Conservation (phyloP, 1,140 invertebrate species). For the Oryctes rhinoceros region DNA sequence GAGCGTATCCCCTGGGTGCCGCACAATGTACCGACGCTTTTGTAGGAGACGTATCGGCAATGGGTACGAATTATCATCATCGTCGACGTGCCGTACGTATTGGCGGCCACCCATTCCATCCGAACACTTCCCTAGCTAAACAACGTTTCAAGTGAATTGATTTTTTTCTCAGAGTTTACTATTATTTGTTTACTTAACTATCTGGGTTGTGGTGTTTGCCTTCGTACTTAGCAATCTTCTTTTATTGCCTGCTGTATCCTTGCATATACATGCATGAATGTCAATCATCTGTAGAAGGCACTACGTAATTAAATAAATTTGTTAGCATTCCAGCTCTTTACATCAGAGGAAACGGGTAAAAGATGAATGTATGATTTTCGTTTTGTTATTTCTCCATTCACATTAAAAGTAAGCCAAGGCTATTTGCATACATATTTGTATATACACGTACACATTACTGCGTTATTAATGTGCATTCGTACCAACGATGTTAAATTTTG, state of each 20-base stretch:
- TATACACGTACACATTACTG: no score
- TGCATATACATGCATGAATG: neutral
- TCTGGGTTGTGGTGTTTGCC: neutral
- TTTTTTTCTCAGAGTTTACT: neutral
- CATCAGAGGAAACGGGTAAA: no score
- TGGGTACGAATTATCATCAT: constrained; percentile 33
- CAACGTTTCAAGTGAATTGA: constrained; percentile 22
- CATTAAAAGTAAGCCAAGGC: no score
- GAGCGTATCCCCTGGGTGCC: constrained; percentile 46
- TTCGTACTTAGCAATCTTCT: neutral
- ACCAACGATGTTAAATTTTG: no score
- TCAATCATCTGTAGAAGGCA: neutral
- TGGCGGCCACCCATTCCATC: neutral
- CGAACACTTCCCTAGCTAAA: neutral
- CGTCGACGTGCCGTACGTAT: neutral
- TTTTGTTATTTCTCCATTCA: no score
- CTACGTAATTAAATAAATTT: neutral
- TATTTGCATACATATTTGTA: no score
- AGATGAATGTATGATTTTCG: no score
- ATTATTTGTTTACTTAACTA: constrained; percentile 18
- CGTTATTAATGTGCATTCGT: no score
- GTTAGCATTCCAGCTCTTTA: no score
- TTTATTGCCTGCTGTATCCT: neutral
- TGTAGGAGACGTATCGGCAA: constrained; percentile 29
- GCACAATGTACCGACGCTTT: constrained; percentile 41